Evolutionary conservation across 2,888 invertebrate species (phyloP).

Genomic region (Aporophyla lueneburgensis): DNA sequence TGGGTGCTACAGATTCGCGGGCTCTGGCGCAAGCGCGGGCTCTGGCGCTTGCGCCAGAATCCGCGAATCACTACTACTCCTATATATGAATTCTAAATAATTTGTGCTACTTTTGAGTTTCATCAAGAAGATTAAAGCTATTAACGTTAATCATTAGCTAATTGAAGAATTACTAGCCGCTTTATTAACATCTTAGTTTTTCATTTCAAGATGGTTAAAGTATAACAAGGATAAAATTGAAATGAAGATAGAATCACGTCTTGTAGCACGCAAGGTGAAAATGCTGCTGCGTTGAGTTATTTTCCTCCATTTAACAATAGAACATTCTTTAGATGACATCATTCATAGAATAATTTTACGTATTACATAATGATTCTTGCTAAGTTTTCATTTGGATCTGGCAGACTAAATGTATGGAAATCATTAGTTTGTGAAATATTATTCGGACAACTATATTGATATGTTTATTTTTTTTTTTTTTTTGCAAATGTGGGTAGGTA

Average conservation of each 20-base stretch:
- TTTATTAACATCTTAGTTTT: slow-evolving; percentile 23
- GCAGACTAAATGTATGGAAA: neutral
- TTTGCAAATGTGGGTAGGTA: no score
- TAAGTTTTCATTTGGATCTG: neutral
- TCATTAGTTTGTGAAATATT: neutral
- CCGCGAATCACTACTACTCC: no score
- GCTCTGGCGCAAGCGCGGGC: no score
- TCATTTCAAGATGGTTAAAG: slow-evolving; percentile 23
- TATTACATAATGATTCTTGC: slow-evolving; percentile 3
- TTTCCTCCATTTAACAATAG: slow-evolving; percentile 14
- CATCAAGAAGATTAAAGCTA: no score
- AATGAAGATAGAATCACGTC: slow-evolving; percentile 31
- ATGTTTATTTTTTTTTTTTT: neutral
- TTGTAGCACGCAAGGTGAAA: slow-evolving; percentile 20
- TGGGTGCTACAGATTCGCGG: no score
- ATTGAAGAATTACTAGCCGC: neutral
- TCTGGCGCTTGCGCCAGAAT: no score
- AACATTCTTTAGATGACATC: slow-evolving; percentile 4
- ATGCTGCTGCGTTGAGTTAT: neutral
- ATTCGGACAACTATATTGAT: neutral
- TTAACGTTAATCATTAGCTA: neutral
- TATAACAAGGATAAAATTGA: slow-evolving; percentile 34
- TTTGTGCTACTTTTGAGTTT: neutral
- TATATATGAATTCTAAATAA: neutral
- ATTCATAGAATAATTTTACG: neutral